Base-by-base conservation (phyloP, 2,797 vertebrate species). In the Remorina albescens region DNA sequence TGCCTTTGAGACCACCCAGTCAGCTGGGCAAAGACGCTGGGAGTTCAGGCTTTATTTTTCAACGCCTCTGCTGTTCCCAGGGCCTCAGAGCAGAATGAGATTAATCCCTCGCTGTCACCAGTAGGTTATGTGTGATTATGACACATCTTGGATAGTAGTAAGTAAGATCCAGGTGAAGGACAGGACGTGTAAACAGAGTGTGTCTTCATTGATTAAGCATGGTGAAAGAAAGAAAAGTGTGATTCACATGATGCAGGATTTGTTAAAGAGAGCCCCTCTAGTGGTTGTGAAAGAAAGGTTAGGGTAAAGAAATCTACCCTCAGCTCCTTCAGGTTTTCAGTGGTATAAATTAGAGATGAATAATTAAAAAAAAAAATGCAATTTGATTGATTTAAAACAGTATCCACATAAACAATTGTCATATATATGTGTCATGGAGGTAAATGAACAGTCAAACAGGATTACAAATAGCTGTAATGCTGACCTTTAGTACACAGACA, bases 1-100 rank as follows among this genome's bases (percentile, higher is more conserved):
- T 86, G 89, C 86, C 86, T 82, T 61, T 51, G 68, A 86, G 93
- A 91, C 92, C 92, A 94, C 92, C 92, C 93, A 93, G 86, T 54
- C 80, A 72, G 89, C 49, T 64, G 37, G 56, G 74, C 75, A 66
- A 50, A 80, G 71, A 82, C 78, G 80, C 18, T 16, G 56, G 34
- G 74, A 78, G 77, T 84, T 72, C 39, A 44, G 69, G 63, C 89
- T 82, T 85, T 86, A 81, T 86, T 89, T 91, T 85, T 85, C 89
- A 89, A 91, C 83, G 82, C 90, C 87, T 92, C 83, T 71, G 21
- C 75, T 83, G 79, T 93, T 92, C 87, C 84, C 88, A 90, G 80
- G 79, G 83, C 71, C 80, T 74, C 50, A 8, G 64, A 71, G 76
- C 76, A 83, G 78, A 89, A 82, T 75, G 80, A 83, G 82, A 86